phyloP scores from a whole-genome alignment of 2,113 vertebrate genomes.

The Rhinichthys klamathensis region DNA sequence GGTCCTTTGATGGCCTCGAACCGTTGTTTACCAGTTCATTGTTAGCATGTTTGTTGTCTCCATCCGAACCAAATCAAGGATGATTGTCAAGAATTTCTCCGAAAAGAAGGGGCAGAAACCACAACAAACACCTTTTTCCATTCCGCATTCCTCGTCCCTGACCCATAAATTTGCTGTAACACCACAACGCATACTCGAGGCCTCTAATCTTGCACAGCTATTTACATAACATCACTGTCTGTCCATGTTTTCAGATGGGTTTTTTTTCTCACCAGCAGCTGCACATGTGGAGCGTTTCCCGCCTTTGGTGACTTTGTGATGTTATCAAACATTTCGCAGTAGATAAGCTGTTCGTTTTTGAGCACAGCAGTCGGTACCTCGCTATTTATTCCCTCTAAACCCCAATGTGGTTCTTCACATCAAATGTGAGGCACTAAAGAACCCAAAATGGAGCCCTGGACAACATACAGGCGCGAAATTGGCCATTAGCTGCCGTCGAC shows the following conservation, averaged over 20 bases:
- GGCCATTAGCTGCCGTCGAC: slow-evolving; percentile 38
- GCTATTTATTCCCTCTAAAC: slow-evolving; percentile 15
- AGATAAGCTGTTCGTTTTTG: slow-evolving; percentile 23
- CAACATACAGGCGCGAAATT: slow-evolving; percentile 26
- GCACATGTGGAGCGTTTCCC: slow-evolving; percentile 26
- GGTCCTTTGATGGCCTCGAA: slow-evolving; percentile 49
- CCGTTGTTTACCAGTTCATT: slow-evolving; percentile 57
- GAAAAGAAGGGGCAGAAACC: slow-evolving; percentile 48
- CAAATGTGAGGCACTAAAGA: slow-evolving; percentile 24
- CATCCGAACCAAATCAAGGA: slow-evolving; percentile 47
- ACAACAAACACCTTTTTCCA: slow-evolving; percentile 58
- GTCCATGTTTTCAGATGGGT: slow-evolving; percentile 19
- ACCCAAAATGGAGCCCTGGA: slow-evolving; percentile 28
- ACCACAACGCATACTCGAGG: slow-evolving; percentile 34
- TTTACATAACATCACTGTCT: slow-evolving; percentile 49
- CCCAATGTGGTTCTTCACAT: background rate
- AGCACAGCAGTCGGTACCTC: slow-evolving; percentile 10
- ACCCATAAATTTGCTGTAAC: slow-evolving; percentile 49
- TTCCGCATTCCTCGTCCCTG: slow-evolving; percentile 42
- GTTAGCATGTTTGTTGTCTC: slow-evolving; percentile 49
- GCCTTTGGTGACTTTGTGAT: background rate
- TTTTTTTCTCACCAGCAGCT: slow-evolving; percentile 17
- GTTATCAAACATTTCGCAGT: slow-evolving; percentile 20
- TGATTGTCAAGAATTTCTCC: slow-evolving; percentile 53
- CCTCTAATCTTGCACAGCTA: slow-evolving; percentile 48